Conservation (phyloP, 2,888 invertebrate genomes). For the Tenthredo livida region DNA sequence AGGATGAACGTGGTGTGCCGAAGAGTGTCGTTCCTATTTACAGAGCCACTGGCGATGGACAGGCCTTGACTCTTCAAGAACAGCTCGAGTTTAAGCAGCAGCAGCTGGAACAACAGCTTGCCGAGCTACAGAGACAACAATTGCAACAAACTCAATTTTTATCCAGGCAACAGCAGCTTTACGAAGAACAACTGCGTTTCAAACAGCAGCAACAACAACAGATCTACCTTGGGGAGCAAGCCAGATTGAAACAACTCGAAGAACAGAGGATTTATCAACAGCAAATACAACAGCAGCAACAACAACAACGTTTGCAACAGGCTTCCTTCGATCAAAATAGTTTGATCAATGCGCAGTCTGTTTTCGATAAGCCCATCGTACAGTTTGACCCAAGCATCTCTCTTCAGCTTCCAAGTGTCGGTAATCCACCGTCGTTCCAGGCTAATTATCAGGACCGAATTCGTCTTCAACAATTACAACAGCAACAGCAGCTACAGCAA, state of each 20-base stretch:
- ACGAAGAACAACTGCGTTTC: slow-evolving; percentile 79
- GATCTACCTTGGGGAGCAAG: slow-evolving; percentile 69
- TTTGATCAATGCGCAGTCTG: slow-evolving; percentile 64
- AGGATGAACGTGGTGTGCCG: slow-evolving; percentile 89
- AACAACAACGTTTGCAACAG: slow-evolving; percentile 62
- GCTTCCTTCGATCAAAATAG: slow-evolving; percentile 66
- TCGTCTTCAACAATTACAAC: slow-evolving; percentile 63
- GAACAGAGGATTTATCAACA: slow-evolving; percentile 65
- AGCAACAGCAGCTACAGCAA: slow-evolving; percentile 62
- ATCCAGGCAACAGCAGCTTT: slow-evolving; percentile 83
- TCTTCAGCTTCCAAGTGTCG: slow-evolving; percentile 70
- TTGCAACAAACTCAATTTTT: slow-evolving; percentile 85
- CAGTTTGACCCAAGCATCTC: slow-evolving; percentile 72
- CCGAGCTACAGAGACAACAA: slow-evolving; percentile 84
- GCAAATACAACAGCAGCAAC: slow-evolving; percentile 62
- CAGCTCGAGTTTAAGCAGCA: slow-evolving; percentile 85
- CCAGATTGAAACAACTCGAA: slow-evolving; percentile 65
- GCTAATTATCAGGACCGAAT: slow-evolving; percentile 64
- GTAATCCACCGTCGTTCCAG: slow-evolving; percentile 67
- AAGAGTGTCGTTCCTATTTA: slow-evolving; percentile 89
- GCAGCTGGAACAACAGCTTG: slow-evolving; percentile 85
- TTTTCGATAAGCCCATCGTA: slow-evolving; percentile 64
- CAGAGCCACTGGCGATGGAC: slow-evolving; percentile 77
- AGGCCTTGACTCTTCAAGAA: slow-evolving; percentile 74
- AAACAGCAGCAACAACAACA: slow-evolving; percentile 74